Percentiles rank a stretch among this genome's conserved stretches.
phyloP scores from a whole-genome alignment of 2,888 invertebrate species.

The Napeogenes sylphis region DNA sequence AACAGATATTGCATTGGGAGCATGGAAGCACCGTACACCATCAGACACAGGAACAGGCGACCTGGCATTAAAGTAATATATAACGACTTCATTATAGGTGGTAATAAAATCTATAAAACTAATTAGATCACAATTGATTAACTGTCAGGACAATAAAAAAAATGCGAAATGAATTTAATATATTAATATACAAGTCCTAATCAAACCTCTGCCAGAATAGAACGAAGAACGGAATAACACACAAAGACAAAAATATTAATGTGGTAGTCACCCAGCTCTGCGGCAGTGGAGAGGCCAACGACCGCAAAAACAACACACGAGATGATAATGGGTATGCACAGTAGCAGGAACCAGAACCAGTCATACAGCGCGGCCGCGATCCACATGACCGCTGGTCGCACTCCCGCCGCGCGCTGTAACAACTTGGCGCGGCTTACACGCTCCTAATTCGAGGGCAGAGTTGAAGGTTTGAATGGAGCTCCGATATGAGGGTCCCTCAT shows the following conservation, averaged over 20 bases:
- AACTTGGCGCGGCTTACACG: slow-evolving; percentile 82
- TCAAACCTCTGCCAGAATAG: too few species aligned
- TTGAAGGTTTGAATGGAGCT: too few species aligned
- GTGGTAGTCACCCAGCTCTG: slow-evolving; percentile 69
- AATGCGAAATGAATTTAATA: too few species aligned
- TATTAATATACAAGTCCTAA: too few species aligned
- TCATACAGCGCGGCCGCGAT: slow-evolving; percentile 82
- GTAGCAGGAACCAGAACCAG: slow-evolving; percentile 79
- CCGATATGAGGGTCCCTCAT: too few species aligned
- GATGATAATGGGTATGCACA: slow-evolving; percentile 75
- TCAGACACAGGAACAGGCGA: slow-evolving; percentile 78
- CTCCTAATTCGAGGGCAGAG: slow-evolving; percentile 66
- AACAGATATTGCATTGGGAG: slow-evolving; percentile 85
- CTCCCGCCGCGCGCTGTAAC: slow-evolving; percentile 84
- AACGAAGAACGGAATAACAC: too few species aligned
- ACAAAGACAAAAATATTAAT: too few species aligned
- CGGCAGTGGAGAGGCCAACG: slow-evolving; percentile 73
- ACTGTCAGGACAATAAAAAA: too few species aligned
- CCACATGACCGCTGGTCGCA: slow-evolving; percentile 83
- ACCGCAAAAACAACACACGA: slow-evolving; percentile 82
- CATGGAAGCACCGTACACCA: slow-evolving; percentile 84
- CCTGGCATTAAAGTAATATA: slow-evolving; percentile 45
- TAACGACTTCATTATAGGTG: not conserved
- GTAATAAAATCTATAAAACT: not conserved
- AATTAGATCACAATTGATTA: too few species aligned